Evolutionary conservation across 2,113 vertebrate genomes (phyloP), one percentile per base, ranked within the genome.

Genomic region (Acanthisitta chloris): DNA sequence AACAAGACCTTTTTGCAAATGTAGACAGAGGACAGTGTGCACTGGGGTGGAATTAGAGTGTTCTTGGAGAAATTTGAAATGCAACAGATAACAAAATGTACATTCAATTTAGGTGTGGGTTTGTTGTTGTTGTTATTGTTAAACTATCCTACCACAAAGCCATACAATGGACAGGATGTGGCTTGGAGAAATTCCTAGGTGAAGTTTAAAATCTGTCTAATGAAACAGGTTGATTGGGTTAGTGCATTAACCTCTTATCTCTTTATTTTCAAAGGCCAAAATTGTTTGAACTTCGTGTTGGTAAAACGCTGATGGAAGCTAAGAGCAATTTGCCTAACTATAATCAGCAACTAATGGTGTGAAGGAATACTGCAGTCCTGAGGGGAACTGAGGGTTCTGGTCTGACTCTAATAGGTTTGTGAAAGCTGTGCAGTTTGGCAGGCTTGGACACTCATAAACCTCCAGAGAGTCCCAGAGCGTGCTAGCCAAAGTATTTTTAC

Each of bases 141-240:
- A 69, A 86, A 51, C n/a, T 58, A 21, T 40, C 13, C 38, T 31
- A 58, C 23, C 7, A 23, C 21, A 58, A 76, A 80, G 40, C 17
- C 4, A 6, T 36, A 42, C 0, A 0, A 70, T 8, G 2, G 38
- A 20, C 5, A 69, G 38, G 5, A 34, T 49, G 24, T 31, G n/a
- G 13, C 33, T 66, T 91, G 46, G 14, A 81, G 46, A 49, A 90
- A 78, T 18, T 58, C 33, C 1, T 6, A 38, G 29, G 12, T 78
- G 24, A 81, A 91, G 4, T 46, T 70, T 66, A 43, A 82, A 85
- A 40, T 52, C 25, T 36, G 1, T 42, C 20, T 86, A 45, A 57
- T 43, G 34, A 86, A 77, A 8, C 42, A 86, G 5, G 17, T 49
- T 78, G 10, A 25, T 46, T 54, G 19, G 20, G 5, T 79, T 66